Conservation (phyloP, 2,113 vertebrate genomes). For the Bucco capensis region DNA sequence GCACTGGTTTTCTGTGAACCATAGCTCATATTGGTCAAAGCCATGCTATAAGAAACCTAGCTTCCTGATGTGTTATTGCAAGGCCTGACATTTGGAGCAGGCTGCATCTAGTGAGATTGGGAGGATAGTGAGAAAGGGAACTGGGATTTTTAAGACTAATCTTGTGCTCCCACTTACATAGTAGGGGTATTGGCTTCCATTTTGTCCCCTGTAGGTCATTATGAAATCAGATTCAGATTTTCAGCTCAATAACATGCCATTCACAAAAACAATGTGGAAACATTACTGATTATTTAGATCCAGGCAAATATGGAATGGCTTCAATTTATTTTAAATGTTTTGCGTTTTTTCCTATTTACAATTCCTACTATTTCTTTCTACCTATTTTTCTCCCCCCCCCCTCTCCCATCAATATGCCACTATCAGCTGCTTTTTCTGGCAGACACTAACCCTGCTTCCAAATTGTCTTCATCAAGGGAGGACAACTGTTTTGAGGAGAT, state of each 20-base stretch:
- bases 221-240: background rate
- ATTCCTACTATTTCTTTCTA: background rate
- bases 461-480: constrained; percentile 32
- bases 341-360: background rate
- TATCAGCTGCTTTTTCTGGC: constrained; percentile 22
- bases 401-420: constrained; percentile 36
- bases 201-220: background rate
- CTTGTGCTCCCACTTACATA: background rate
- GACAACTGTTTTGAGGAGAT: constrained; percentile 44
- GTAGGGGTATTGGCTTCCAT: background rate
- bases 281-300: background rate
- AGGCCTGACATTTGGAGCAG: background rate
- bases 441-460: constrained; percentile 12
- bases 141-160: background rate
- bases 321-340: background rate
- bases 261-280: background rate
- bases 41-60: background rate
- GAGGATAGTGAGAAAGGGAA: background rate
- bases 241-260: background rate
- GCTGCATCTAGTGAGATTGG: background rate
- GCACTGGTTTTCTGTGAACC: background rate
- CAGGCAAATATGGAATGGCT: background rate
- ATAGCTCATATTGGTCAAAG: background rate
- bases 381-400: background rate
- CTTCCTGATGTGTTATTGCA: background rate